phyloP scores from a whole-genome alignment of 2,113 vertebrate species.

The Engystomops pustulosus region DNA sequence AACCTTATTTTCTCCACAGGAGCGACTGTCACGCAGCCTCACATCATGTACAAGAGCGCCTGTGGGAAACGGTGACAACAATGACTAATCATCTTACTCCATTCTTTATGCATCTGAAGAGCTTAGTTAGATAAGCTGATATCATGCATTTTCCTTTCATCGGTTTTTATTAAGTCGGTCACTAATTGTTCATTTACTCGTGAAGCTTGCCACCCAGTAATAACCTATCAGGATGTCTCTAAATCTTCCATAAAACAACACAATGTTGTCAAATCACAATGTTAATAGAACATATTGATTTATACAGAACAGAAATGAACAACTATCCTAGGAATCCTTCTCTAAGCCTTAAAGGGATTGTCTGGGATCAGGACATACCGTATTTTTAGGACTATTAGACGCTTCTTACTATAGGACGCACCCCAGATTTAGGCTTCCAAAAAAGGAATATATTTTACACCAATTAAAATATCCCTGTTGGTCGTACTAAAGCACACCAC shows the following conservation, averaged over 20 bases:
- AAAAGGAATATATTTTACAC: too few relatives aligned
- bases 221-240: not conserved
- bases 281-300: not conserved
- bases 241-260: not conserved
- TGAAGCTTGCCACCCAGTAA: slow-evolving; percentile 18
- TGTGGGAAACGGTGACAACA: slow-evolving; percentile 48
- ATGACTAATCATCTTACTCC: slow-evolving; percentile 28
- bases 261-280: not conserved
- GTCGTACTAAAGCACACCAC: too few relatives aligned
- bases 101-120: slow-evolving; percentile 17
- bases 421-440: too few relatives aligned
- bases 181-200: slow-evolving; percentile 28
- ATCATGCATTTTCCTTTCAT: not conserved
- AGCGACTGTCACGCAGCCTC: slow-evolving; percentile 46
- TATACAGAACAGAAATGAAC: not conserved
- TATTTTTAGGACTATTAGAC: too few relatives aligned
- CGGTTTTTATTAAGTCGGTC: slow-evolving; percentile 6
- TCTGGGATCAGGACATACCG: too few relatives aligned
- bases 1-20: slow-evolving; percentile 46
- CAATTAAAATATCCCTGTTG: too few relatives aligned
- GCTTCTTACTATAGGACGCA: too few relatives aligned
- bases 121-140: slow-evolving; percentile 9
- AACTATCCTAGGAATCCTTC: not conserved
- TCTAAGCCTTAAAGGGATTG: not conserved
- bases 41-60: slow-evolving; percentile 29